A percentile compares a stretch with the other conserved stretches of the same genome.
These are phyloP conservation scores for Pygocentrus nattereri DNA, from an alignment of 2,797 vertebrate genomes.

Conservation along the genomic window DNA sequence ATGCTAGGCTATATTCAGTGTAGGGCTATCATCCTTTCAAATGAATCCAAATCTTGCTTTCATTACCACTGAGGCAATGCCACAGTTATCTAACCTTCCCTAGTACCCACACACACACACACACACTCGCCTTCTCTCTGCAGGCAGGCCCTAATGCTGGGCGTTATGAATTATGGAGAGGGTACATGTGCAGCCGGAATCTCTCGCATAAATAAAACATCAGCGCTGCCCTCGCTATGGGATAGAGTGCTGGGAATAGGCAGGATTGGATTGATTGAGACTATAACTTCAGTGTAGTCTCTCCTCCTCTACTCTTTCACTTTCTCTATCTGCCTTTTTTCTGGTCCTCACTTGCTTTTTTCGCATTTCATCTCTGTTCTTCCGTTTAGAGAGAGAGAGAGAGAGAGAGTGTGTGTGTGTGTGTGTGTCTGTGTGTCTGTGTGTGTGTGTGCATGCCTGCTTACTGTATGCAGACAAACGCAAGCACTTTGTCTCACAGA, in stretches of 20 bases:
- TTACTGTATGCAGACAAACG: constrained; percentile 26
- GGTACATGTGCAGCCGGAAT: constrained; percentile 78
- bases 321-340: neutral
- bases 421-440: too few relatives aligned
- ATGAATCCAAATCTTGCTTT: constrained; percentile 15
- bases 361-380: constrained; percentile 5
- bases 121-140: constrained; percentile 67
- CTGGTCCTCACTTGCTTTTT: neutral
- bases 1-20: constrained; percentile 5
- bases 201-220: constrained; percentile 82
- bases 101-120: too few relatives aligned
- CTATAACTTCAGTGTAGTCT: constrained; percentile 33
- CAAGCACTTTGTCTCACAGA: constrained; percentile 1
- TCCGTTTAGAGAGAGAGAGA: too few relatives aligned
- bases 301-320: neutral
- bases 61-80: constrained; percentile 18
- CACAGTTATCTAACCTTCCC: constrained; percentile 12
- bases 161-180: constrained; percentile 81
- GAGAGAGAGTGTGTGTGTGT: too few relatives aligned
- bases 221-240: constrained; percentile 65
- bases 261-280: constrained; percentile 58
- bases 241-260: constrained; percentile 67
- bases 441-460: neutral
- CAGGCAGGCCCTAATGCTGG: constrained; percentile 71
- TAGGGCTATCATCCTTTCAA: constrained; percentile 2